Evolutionary conservation across 1,140 invertebrate genomes (phyloP).

Genomic region (Pygmarrhopalites habei): DNA sequence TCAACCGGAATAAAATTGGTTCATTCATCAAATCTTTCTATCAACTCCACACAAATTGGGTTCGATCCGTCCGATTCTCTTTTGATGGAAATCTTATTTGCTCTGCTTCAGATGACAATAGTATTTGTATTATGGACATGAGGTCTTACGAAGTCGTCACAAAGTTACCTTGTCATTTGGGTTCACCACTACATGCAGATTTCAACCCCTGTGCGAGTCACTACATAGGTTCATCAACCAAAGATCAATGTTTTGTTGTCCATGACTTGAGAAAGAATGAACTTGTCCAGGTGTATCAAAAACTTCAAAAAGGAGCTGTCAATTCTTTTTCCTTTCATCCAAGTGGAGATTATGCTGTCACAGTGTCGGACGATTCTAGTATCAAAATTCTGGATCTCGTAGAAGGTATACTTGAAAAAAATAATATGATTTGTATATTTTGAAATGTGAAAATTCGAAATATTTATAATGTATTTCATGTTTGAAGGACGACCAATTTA

Average conservation of each 20-base stretch:
- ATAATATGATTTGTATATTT: too few species aligned
- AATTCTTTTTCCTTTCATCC: constrained; percentile 28
- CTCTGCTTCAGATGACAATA: constrained; percentile 31
- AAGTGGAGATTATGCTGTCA: constrained; percentile 33
- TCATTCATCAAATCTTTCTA: constrained; percentile 18
- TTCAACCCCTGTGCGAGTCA: constrained; percentile 24
- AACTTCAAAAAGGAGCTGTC: constrained; percentile 17
- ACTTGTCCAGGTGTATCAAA: constrained; percentile 26
- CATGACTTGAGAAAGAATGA: constrained; percentile 22
- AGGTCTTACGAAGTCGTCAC: constrained; percentile 4
- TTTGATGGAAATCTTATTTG: constrained; percentile 18
- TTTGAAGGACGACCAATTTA: constrained; percentile 33
- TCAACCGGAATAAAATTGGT: background rate
- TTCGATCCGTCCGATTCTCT: constrained; percentile 30
- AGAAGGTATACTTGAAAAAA: too few species aligned
- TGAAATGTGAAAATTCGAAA: too few species aligned
- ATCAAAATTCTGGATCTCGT: constrained; percentile 37
- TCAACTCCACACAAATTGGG: constrained; percentile 31
- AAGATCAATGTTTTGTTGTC: constrained; percentile 17
- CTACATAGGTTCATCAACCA: constrained; percentile 27
- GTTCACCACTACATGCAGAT: constrained; percentile 22
- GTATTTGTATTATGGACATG: constrained; percentile 22
- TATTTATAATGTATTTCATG: too few species aligned
- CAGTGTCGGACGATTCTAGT: constrained; percentile 24
- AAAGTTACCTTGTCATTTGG: background rate